Base-by-base conservation (phyloP, 2,888 invertebrate species). In the Drosophila robusta region DNA sequence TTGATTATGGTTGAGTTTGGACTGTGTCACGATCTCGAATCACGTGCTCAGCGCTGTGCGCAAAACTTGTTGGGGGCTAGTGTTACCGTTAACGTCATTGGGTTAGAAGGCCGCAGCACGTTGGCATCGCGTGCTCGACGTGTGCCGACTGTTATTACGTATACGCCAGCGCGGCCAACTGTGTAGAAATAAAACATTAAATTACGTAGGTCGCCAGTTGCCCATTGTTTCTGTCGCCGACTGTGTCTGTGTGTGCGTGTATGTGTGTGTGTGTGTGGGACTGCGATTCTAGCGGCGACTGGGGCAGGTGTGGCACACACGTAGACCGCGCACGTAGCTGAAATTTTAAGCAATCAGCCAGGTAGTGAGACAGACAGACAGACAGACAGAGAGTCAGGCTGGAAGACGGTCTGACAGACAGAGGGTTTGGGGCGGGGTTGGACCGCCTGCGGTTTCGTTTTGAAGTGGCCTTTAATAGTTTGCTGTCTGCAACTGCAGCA, bases 381-480 rank as follows among this genome's bases (percentile, higher is more conserved):
- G 29, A 47, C 38, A 57, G 24, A 49, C 22, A 58, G 47, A 52
- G 26, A 68, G 75, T 56, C 9, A 47, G 63, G 41, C 54, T 36
- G 62, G 39, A 58, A 32, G 51, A 52, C 32, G 38, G 38, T 44
- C 38, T 18, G 47, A 56, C 52, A 54, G 50, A 46, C 41, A 51
- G 44, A 61, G 44, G 54, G 49, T 57, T 55, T 50, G 32, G 65
- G 61, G 41, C 51, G n/a, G 64, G 41, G 26, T 49, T 65, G 57
- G 52, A 56, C 57, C 47, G 80, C 70, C 68, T 83, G 66, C 67
- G 86, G 88, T 77, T 85, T 79, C 66, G 60, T 65, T 66, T 70
- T 79, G 83, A 86, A 83, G 87, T 86, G 83, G 67, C 71, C 86
- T 83, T 83, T 83, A 83, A 83, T 83, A 88, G 83, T 86, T 88